Base-by-base conservation (phyloP, 2,888 invertebrate species). In the Ceraclea dissimilis region DNA sequence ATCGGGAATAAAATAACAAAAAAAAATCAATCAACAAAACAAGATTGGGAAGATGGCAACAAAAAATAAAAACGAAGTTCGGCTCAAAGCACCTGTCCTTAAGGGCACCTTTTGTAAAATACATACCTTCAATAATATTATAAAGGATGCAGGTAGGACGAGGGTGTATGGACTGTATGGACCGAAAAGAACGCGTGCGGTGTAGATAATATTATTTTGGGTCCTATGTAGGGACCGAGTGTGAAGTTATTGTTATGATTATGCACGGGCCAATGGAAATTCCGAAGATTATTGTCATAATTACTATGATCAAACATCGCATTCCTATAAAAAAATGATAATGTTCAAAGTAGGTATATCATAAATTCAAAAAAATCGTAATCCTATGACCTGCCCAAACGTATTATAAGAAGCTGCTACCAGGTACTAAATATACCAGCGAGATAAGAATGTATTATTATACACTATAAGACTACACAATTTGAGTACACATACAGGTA, bases 101-200 rank as follows among this genome's bases (percentile, higher is more conserved):
- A 46, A 58, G 49, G 55, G 54, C 57, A 59, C 59, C 61, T 61
- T 61, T 59, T 59, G 59, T 16, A 13, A n/a, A 8, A 39, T 13
- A n/a, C n/a, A n/a, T n/a, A n/a, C n/a, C n/a, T n/a, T n/a, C n/a
- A n/a, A n/a, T n/a, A n/a, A n/a, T n/a, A n/a, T n/a, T n/a, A 10
- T 61, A 18, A 59, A 55, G 59, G 57, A 60, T 59, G 60, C 60
- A 61, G 60, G 60, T 61, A 61, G 57, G 53, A 54, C 57, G 54
- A 26, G 44, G 21, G 39, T 49, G 22, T 51, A 57, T 13, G 39
- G 39, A 39, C 39, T 49, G 22, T 51, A 57, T 13, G 39, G 39
- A 39, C 39, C 39, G 8, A 13, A 39, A 39, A 13, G 39, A 39
- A 39, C 39, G 39, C 39, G 39, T 39, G 39, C 31, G 16, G 13